phyloP scores from a whole-genome alignment of 1,140 invertebrate species.

The Saccostrea cuccullata region DNA sequence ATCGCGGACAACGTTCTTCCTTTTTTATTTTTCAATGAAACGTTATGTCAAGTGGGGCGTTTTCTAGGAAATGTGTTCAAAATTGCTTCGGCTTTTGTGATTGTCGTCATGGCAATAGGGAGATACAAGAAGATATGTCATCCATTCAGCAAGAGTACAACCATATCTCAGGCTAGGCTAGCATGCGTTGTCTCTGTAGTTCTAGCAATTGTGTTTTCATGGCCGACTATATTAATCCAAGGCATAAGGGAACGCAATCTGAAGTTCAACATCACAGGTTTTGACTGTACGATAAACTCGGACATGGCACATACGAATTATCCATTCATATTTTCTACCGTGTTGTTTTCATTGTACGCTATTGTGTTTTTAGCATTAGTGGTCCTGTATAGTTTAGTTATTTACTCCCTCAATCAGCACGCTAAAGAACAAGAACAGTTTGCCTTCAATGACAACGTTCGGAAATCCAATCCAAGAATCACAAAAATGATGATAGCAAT shows the following conservation, averaged over 20 bases:
- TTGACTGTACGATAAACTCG: slow-evolving; percentile 19
- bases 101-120: slow-evolving; percentile 42
- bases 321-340: slow-evolving; percentile 38
- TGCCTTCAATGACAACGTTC: slow-evolving; percentile 10
- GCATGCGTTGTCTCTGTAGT: slow-evolving; percentile 16
- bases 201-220: slow-evolving; percentile 37
- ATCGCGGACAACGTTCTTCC: slow-evolving; percentile 40
- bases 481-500: slow-evolving; percentile 54
- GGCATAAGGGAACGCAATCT: slow-evolving; percentile 39
- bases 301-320: slow-evolving; percentile 30
- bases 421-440: slow-evolving; percentile 15
- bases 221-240: slow-evolving; percentile 32
- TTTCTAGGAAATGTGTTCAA: slow-evolving; percentile 39
- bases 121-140: slow-evolving; percentile 42
- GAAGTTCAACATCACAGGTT: slow-evolving; percentile 40
- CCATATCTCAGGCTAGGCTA: not conserved
- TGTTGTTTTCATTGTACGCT: slow-evolving; percentile 1
- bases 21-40: slow-evolving; percentile 44
- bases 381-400: slow-evolving; percentile 26
- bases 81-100: slow-evolving; percentile 42
- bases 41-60: slow-evolving; percentile 30
- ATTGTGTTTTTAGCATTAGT: not conserved
- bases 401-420: slow-evolving; percentile 7
- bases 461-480: slow-evolving; percentile 41
- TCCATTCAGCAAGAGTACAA: slow-evolving; percentile 22